Conservation (phyloP, 2,113 vertebrate genomes). For the Pachypanchax playfairii region DNA sequence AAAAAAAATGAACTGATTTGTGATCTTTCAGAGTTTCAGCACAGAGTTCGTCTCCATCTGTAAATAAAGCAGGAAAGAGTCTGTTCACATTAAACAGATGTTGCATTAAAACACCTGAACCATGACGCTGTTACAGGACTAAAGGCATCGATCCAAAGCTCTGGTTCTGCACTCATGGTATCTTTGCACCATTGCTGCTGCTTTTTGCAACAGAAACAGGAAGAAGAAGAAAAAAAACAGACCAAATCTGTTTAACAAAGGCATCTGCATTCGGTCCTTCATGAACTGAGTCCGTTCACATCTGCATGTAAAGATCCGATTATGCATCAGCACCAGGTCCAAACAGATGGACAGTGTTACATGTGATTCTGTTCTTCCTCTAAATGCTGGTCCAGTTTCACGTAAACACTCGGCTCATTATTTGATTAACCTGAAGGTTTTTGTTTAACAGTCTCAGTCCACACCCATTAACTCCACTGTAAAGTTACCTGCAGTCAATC, state of each 20-base stretch:
- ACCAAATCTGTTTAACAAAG: no score
- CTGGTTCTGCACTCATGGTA: neutral
- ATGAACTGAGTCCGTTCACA: no score
- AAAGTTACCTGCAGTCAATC: neutral
- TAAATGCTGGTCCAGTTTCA: neutral
- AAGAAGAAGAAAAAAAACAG: no score
- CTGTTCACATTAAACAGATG: no score
- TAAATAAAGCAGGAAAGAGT: no score
- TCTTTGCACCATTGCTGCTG: neutral
- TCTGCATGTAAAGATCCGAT: neutral
- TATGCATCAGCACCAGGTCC: neutral
- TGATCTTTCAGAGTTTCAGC: no score
- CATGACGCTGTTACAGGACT: no score
- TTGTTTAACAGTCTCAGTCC: constrained; percentile 28
- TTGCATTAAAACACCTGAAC: no score
- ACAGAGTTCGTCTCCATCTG: no score
- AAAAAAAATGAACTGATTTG: no score
- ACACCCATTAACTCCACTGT: constrained; percentile 48
- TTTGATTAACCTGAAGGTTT: constrained; percentile 6
- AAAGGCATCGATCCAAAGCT: neutral
- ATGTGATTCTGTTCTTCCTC: neutral
- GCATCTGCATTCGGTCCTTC: no score
- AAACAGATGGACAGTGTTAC: neutral
- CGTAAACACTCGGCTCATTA: neutral
- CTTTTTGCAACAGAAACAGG: no score